These are phyloP conservation scores for Etheostoma nigrum DNA, from an alignment of 2,797 vertebrate species.

Conservation along the genomic window DNA sequence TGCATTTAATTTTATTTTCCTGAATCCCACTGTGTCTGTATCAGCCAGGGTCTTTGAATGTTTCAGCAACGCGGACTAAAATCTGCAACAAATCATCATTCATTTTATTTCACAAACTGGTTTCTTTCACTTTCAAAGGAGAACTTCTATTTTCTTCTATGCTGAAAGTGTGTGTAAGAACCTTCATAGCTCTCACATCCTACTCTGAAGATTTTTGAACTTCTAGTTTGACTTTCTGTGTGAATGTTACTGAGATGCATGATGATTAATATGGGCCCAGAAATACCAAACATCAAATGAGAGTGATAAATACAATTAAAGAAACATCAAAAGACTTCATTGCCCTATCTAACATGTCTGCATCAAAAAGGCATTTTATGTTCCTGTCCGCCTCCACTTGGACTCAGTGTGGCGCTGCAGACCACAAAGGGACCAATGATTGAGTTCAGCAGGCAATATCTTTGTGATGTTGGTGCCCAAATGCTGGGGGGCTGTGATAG, in stretches of 20 bases:
- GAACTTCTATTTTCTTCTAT: slow-evolving; percentile 10
- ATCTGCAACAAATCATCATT: slow-evolving; percentile 39
- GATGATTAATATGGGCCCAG: slow-evolving; percentile 31
- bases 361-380: slow-evolving; percentile 65
- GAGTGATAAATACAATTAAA: slow-evolving; percentile 36
- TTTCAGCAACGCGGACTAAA: slow-evolving; percentile 25
- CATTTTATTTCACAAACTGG: slow-evolving; percentile 35
- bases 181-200: slow-evolving; percentile 17
- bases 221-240: slow-evolving; percentile 43
- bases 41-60: slow-evolving; percentile 11
- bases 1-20: slow-evolving; percentile 35
- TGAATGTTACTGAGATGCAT: slow-evolving; percentile 25
- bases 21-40: slow-evolving; percentile 21
- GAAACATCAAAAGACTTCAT: slow-evolving; percentile 27
- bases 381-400: slow-evolving; percentile 60
- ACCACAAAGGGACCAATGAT: slow-evolving; percentile 76
- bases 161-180: slow-evolving; percentile 16
- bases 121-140: slow-evolving; percentile 6
- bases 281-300: slow-evolving; percentile 44
- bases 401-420: slow-evolving; percentile 60
- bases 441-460: slow-evolving; percentile 60
- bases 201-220: slow-evolving; percentile 8
- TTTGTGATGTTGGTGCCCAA: slow-evolving; percentile 49
- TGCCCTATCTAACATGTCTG: slow-evolving; percentile 37
- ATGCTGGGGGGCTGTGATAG: slow-evolving; percentile 51